phyloP scores from a whole-genome alignment of 2,113 vertebrate genomes.

The Scartelaos histophorus region DNA sequence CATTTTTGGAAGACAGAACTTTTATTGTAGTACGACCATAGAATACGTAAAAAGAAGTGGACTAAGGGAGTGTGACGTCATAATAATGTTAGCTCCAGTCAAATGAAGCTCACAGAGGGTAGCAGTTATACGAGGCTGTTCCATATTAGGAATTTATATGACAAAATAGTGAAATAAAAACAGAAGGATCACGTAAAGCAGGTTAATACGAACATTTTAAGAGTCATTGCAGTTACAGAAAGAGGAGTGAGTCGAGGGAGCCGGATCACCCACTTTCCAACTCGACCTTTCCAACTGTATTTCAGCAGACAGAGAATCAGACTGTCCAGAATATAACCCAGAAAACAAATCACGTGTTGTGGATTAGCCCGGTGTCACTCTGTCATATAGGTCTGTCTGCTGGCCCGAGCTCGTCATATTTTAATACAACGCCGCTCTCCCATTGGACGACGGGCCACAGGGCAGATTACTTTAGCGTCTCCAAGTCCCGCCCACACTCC shows the following conservation, averaged over 20 bases:
- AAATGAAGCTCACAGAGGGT: too few relatives aligned
- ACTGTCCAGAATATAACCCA: background rate
- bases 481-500: conserved; percentile 32
- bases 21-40: too few relatives aligned
- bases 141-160: too few relatives aligned
- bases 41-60: too few relatives aligned
- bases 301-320: background rate
- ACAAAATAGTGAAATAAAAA: too few relatives aligned
- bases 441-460: conserved; percentile 54
- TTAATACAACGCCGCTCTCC: conserved; percentile 61
- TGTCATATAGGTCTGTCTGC: conserved; percentile 76
- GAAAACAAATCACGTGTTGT: conserved; percentile 68
- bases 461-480: conserved; percentile 60
- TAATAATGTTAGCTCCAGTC: too few relatives aligned
- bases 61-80: too few relatives aligned
- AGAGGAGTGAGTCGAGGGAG: too few relatives aligned
- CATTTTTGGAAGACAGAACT: too few relatives aligned
- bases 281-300: background rate
- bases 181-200: too few relatives aligned
- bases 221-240: too few relatives aligned
- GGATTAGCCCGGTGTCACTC: conserved; percentile 77
- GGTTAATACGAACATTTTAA: background rate
- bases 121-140: too few relatives aligned
- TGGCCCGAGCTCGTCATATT: conserved; percentile 46
- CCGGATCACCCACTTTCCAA: background rate